Percentiles rank a stretch among this genome's conserved stretches.
These are phyloP conservation scores for Bryconaethiops microstoma DNA, from an alignment of 2,797 vertebrate genomes.

Conservation along the genomic window DNA sequence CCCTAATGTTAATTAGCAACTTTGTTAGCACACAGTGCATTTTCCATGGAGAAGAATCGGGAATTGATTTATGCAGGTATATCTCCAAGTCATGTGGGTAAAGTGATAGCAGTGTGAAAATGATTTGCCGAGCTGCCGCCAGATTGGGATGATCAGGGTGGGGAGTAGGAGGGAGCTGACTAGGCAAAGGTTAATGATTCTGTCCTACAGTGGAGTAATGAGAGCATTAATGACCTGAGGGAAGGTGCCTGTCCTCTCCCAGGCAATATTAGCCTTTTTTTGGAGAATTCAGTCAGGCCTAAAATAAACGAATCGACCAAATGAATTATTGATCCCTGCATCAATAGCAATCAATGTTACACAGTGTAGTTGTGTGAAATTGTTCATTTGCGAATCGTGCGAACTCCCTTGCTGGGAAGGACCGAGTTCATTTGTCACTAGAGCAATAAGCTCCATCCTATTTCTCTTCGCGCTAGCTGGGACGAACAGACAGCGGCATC, in stretches of 20 bases:
- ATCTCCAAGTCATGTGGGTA: conserved; percentile 55
- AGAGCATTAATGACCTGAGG: conserved; percentile 75
- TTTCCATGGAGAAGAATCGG: conserved; percentile 1
- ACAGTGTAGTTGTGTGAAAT: conserved; percentile 22
- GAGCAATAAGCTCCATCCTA: neutral
- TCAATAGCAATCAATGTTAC: conserved; percentile 26
- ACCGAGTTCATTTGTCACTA: conserved; percentile 23
- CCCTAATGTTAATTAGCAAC: neutral
- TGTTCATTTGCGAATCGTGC: conserved; percentile 29
- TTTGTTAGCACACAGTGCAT: neutral
- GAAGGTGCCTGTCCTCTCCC: conserved; percentile 64
- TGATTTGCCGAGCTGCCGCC: conserved; percentile 68
- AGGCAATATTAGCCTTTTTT: conserved; percentile 55
- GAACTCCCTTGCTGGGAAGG: conserved; percentile 4
- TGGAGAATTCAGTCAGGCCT: conserved; percentile 28
- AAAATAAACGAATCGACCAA: conserved; percentile 39
- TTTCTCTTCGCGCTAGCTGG: conserved; percentile 16
- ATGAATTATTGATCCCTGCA: conserved; percentile 46
- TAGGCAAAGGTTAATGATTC: conserved; percentile 73
- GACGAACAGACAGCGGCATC: conserved; percentile 16
- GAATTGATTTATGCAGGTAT: conserved; percentile 51
- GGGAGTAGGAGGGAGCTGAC: conserved; percentile 56
- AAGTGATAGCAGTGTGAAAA: conserved; percentile 71
- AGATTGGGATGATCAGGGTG: conserved; percentile 55
- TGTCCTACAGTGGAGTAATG: conserved; percentile 56